These are phyloP conservation scores for Papilio glaucus DNA, from an alignment of 1,140 invertebrate genomes.

Conservation along the genomic window DNA sequence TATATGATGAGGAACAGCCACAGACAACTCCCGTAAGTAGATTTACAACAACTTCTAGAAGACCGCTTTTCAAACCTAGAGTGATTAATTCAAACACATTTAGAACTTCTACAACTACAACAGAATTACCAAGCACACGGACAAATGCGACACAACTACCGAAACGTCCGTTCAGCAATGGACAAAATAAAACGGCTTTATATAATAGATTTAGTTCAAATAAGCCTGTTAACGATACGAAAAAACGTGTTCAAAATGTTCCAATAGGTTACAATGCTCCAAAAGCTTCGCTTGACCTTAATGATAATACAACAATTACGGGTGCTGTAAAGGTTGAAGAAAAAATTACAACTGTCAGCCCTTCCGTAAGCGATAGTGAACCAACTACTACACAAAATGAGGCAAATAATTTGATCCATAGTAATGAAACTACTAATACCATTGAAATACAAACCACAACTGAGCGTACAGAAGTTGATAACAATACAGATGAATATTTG, in stretches of 20 bases:
- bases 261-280: slow-evolving; percentile 65
- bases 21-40: slow-evolving; percentile 35
- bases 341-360: slow-evolving; percentile 7
- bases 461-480: slow-evolving; percentile 57
- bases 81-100: slow-evolving; percentile 76
- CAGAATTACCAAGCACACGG: slow-evolving; percentile 50
- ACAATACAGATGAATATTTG: slow-evolving; percentile 70
- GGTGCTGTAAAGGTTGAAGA: neutral
- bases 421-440: slow-evolving; percentile 46
- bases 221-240: slow-evolving; percentile 63
- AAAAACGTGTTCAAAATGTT: slow-evolving; percentile 77
- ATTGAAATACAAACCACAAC: slow-evolving; percentile 57
- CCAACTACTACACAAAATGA: slow-evolving; percentile 57
- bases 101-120: slow-evolving; percentile 70
- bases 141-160: slow-evolving; percentile 71
- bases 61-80: slow-evolving; percentile 66
- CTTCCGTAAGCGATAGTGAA: slow-evolving; percentile 46
- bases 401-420: slow-evolving; percentile 58
- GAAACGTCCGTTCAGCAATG: slow-evolving; percentile 47
- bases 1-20: slow-evolving; percentile 54
- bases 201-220: slow-evolving; percentile 64
- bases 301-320: slow-evolving; percentile 43
- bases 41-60: slow-evolving; percentile 59
- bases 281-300: slow-evolving; percentile 40
- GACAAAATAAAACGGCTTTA: slow-evolving; percentile 65